A percentile compares a stretch with the other conserved stretches of the same genome.
These are phyloP conservation scores for Mobula birostris DNA, from an alignment of 2,113 vertebrate genomes.

Conservation along the genomic window DNA sequence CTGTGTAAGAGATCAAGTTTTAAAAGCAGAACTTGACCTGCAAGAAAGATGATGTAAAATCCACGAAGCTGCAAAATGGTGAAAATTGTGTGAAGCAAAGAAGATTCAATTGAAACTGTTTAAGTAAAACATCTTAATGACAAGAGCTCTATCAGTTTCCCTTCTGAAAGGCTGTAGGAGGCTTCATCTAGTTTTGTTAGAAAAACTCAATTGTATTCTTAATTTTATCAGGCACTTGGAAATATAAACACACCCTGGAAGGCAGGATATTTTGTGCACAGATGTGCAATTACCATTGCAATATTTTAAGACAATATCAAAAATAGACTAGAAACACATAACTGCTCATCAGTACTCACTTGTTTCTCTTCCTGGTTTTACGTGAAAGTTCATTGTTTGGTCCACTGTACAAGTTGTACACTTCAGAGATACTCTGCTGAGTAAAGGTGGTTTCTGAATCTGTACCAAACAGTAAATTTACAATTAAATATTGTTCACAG, in stretches of 20 bases:
- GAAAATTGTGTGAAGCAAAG: neutral
- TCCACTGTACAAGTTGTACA: slow-evolving; percentile 66
- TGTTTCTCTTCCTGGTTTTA: slow-evolving; percentile 70
- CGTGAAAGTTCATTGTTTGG: slow-evolving; percentile 58
- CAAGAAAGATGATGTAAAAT: neutral
- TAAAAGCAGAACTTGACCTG: neutral
- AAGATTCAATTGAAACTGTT: neutral
- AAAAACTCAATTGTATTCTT: neutral
- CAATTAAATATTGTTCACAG: neutral
- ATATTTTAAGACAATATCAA: neutral
- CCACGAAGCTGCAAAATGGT: neutral
- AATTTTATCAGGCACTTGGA: neutral
- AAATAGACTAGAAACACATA: neutral
- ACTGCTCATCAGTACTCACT: slow-evolving; percentile 57
- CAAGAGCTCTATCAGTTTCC: neutral
- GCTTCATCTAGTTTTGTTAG: neutral
- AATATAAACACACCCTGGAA: neutral
- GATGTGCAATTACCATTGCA: neutral
- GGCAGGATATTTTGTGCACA: neutral
- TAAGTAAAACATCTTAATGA: no score
- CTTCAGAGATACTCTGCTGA: slow-evolving; percentile 47
- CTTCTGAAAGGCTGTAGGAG: neutral
- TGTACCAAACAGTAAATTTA: slow-evolving; percentile 41
- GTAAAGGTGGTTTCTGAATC: slow-evolving; percentile 62
- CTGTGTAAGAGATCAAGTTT: neutral